These are phyloP conservation scores for Axinella damicornis DNA, from an alignment of 37 sponge, comb jelly and placozoan species.

Conservation along the genomic window DNA sequence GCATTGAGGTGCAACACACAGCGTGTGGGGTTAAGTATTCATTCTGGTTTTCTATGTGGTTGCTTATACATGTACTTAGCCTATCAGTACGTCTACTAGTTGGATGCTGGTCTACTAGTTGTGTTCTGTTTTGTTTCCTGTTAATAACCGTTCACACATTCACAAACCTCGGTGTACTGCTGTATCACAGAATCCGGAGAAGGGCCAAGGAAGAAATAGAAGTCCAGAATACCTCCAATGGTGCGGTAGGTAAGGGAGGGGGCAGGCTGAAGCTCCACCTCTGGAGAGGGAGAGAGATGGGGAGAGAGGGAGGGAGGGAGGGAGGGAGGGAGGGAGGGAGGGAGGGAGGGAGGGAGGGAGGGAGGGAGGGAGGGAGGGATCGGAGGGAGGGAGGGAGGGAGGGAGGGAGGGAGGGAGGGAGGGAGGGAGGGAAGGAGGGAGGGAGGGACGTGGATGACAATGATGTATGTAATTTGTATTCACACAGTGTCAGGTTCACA, in stretches of 20 bases:
- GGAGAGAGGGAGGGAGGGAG: too few relatives aligned
- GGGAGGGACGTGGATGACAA: not conserved
- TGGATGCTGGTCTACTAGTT: too few relatives aligned
- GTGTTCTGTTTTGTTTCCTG: too few relatives aligned
- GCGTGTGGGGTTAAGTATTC: too few relatives aligned
- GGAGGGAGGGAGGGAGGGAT: not conserved
- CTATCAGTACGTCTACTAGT: too few relatives aligned
- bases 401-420: not conserved
- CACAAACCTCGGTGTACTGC: constrained; percentile 74
- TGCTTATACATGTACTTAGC: too few relatives aligned
- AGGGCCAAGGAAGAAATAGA: constrained; percentile 87
- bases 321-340: too few relatives aligned
- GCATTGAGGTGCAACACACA: too few relatives aligned
- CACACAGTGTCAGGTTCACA: too few relatives aligned
- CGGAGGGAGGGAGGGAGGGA: not conserved
- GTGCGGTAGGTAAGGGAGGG: constrained; percentile 86
- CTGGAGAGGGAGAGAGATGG: constrained; percentile 18
- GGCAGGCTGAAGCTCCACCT: constrained; percentile 55
- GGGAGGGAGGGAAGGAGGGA: not conserved
- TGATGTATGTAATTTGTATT: too few relatives aligned
- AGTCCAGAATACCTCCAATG: constrained; percentile 87
- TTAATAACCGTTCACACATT: too few relatives aligned
- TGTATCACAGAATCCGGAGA: constrained; percentile 71
- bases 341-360: not conserved
- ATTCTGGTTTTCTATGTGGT: too few relatives aligned